These are phyloP conservation scores for Ichneumoninae sp. DNA, from an alignment of 2,888 invertebrate species.

Conservation along the genomic window DNA sequence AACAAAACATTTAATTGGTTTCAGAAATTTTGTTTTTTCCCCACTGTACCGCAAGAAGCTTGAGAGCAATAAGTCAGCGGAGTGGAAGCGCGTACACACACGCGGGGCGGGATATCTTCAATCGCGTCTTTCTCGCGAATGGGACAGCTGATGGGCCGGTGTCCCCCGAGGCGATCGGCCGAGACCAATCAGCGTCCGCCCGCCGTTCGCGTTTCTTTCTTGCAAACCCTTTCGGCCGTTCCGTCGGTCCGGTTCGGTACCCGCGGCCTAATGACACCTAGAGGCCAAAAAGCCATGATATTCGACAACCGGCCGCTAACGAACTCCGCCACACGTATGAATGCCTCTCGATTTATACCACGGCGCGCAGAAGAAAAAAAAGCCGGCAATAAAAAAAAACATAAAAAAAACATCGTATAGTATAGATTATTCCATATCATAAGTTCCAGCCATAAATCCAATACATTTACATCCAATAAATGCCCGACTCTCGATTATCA, in stretches of 20 bases:
- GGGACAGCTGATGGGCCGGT: slow-evolving; percentile 82
- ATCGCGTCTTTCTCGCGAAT: slow-evolving; percentile 75
- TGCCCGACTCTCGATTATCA: slow-evolving; percentile 38
- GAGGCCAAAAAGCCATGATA: slow-evolving; percentile 83
- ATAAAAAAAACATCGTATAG: not conserved
- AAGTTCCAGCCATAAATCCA: slow-evolving; percentile 42
- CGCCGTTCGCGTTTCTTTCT: slow-evolving; percentile 57
- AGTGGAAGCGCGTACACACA: slow-evolving; percentile 45
- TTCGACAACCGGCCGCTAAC: slow-evolving; percentile 79
- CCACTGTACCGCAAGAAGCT: not conserved
- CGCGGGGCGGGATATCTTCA: slow-evolving; percentile 64
- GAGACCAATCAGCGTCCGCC: slow-evolving; percentile 81
- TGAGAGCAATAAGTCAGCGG: not conserved
- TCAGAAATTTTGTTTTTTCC: not conserved
- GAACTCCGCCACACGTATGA: slow-evolving; percentile 71
- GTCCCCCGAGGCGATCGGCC: slow-evolving; percentile 81
- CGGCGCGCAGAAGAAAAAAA: not conserved
- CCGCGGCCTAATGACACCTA: slow-evolving; percentile 82
- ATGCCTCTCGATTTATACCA: slow-evolving; percentile 31
- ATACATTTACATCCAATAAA: slow-evolving; percentile 50
- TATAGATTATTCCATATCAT: slow-evolving; percentile 23
- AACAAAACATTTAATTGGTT: not conserved
- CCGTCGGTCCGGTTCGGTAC: slow-evolving; percentile 74
- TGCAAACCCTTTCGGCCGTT: slow-evolving; percentile 17
- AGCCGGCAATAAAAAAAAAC: not conserved